phyloP scores from a whole-genome alignment of 2,797 vertebrate genomes.

The Sebastes reedi region DNA sequence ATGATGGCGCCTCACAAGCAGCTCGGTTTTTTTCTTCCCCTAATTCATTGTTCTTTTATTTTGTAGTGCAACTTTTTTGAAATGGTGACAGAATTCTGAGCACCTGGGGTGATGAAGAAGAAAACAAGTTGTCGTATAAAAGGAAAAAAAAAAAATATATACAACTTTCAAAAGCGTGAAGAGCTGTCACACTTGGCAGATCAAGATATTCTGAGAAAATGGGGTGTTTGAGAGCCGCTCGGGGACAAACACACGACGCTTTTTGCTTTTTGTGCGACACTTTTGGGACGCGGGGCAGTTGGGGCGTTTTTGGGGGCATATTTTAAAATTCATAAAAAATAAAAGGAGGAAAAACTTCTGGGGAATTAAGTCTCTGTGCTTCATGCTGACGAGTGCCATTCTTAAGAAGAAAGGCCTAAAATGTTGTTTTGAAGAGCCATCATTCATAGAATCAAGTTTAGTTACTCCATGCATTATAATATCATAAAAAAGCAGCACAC shows the following conservation, averaged over 20 bases:
- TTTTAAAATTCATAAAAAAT: slow-evolving; percentile 59
- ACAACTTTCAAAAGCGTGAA: slow-evolving; percentile 74
- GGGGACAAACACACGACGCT: slow-evolving; percentile 66
- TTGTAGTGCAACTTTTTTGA: slow-evolving; percentile 73
- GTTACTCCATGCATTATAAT: slow-evolving; percentile 4
- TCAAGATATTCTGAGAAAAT: slow-evolving; percentile 72
- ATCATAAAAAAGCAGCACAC: not conserved
- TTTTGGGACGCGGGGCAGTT: slow-evolving; percentile 72
- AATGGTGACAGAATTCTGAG: slow-evolving; percentile 75
- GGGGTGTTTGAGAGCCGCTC: slow-evolving; percentile 70
- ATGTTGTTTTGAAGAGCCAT: slow-evolving; percentile 26
- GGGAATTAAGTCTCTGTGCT: slow-evolving; percentile 48
- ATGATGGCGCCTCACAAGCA: slow-evolving; percentile 70
- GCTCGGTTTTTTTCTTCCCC: not conserved
- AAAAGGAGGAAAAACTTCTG: slow-evolving; percentile 38
- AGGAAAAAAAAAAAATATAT: slow-evolving; percentile 68
- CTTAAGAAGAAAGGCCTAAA: not conserved
- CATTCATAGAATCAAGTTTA: slow-evolving; percentile 14
- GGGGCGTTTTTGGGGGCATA: slow-evolving; percentile 66
- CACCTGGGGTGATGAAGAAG: slow-evolving; percentile 81
- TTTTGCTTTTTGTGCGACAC: slow-evolving; percentile 58
- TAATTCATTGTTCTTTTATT: slow-evolving; percentile 76
- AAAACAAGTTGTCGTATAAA: slow-evolving; percentile 82
- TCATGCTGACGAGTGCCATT: slow-evolving; percentile 13
- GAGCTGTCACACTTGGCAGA: slow-evolving; percentile 80